phyloP scores from a whole-genome alignment of 2,888 invertebrate genomes.

The Acleris holmiana region DNA sequence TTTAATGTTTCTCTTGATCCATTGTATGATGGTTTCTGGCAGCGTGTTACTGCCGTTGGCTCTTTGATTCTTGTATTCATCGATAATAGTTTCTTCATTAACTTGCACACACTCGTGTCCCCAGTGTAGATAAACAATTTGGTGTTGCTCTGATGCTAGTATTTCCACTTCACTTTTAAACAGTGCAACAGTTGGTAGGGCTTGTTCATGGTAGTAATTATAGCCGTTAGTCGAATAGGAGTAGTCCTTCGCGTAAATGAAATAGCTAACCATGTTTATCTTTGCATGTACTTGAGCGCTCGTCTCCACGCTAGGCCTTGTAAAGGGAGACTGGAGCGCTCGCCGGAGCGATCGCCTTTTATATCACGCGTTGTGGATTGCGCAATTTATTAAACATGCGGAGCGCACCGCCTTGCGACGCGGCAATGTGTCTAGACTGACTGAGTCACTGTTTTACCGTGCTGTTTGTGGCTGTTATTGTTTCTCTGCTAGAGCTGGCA shows the following conservation, averaged over 20 bases:
- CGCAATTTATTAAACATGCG: no score
- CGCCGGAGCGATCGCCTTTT: no score
- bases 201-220: conserved; percentile 45
- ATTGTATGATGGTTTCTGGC: conserved; percentile 41
- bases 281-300: neutral
- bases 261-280: conserved; percentile 19
- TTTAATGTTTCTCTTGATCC: conserved; percentile 39
- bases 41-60: conserved; percentile 29
- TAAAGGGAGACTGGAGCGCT: no score
- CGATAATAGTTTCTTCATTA: conserved; percentile 41
- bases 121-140: conserved; percentile 52
- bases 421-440: no score
- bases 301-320: no score
- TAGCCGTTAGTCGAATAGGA: conserved; percentile 39
- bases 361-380: no score
- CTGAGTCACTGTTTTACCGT: no score
- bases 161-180: conserved; percentile 46
- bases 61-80: conserved; percentile 26
- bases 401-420: no score
- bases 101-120: conserved; percentile 45
- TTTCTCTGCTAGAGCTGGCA: no score
- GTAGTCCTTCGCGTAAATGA: conserved; percentile 27
- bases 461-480: no score
- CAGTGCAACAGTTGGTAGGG: conserved; percentile 44
- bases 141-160: conserved; percentile 41